These are phyloP conservation scores for Sogatella furcifera DNA, from an alignment of 1,140 invertebrate species.

Conservation along the genomic window DNA sequence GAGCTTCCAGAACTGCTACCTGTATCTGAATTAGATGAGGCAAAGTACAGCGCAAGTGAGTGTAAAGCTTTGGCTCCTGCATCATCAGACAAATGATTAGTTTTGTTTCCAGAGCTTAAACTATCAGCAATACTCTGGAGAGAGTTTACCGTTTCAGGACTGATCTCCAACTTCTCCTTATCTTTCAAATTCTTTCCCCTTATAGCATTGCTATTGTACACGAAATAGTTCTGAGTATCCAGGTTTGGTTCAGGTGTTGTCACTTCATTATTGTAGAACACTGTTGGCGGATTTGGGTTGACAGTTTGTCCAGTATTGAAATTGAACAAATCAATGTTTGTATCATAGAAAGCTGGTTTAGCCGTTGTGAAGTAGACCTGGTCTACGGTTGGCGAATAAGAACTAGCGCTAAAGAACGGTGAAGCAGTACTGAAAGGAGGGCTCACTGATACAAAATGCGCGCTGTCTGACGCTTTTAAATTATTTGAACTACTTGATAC, in stretches of 20 bases:
- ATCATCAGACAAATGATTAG: conserved; percentile 30
- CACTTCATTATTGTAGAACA: background rate
- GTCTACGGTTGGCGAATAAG: background rate
- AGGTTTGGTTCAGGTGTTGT: background rate
- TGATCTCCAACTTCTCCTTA: conserved; percentile 6
- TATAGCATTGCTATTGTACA: background rate
- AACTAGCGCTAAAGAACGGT: background rate
- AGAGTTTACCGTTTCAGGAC: conserved; percentile 16
- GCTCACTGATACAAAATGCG: background rate
- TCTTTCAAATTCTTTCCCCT: background rate
- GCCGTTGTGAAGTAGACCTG: background rate
- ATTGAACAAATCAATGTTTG: background rate
- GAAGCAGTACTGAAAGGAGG: background rate
- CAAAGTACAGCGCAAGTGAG: conserved; percentile 65
- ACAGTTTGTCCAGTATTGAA: background rate
- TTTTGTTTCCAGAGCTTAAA: background rate
- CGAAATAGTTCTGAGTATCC: background rate
- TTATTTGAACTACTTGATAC: background rate
- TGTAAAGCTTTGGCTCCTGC: conserved; percentile 62
- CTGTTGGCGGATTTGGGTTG: background rate
- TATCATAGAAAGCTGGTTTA: background rate
- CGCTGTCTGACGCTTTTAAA: background rate
- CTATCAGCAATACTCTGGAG: conserved; percentile 10
- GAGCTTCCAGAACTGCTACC: background rate
- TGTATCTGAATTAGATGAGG: conserved; percentile 36